Base-by-base conservation (phyloP, 2,797 vertebrate genomes). In the Hirundo rustica region DNA sequence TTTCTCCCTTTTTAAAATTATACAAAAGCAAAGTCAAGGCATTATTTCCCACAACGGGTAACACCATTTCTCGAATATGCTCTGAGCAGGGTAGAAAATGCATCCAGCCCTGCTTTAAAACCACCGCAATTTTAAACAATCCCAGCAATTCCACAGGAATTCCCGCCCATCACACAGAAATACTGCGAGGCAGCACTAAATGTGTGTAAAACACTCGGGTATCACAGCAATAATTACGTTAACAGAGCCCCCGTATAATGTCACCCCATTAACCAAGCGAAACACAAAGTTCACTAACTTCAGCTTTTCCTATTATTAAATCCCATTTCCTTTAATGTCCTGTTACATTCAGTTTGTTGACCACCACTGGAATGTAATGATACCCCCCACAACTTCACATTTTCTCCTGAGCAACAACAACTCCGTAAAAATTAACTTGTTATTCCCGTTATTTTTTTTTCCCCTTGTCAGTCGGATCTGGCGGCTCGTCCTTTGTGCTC, bases 401-500 rank as follows among this genome's bases (percentile, higher is more conserved):
- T 57, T 83, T 32, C 73, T 94, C 85, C 87, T 19, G 75, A 93
- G 79, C 60, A 80, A 80, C 72, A 70, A 60, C 10, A 71, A 91
- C 70, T 94, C 89, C 16, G 30, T 71, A 67, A 85, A 88, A 82
- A 93, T 66, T 73, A 87, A 73, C 75, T 87, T 73, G n/a, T 73
- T 89, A 55, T 34, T 77, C 36, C 13, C 45, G 22, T 79, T 82
- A 81, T 73, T 95, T 14, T 22, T 34, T 58, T 11, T 23, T 38
- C 11, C 38, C 38, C 38, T 38, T 4, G 12, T 44, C 51, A 91
- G 42, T 93, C 34, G 66, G 92, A 94, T 77, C 87, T 86, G 91
- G 80, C n/a, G 42, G 85, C 92, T 95, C 74, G n/a, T 93, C 93
- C 91, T 91, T 77, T 4, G 7, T 82, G 91, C 94, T 96, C 92